Conservation (phyloP, 2,888 invertebrate species). For the Eupithecia insigniata region DNA sequence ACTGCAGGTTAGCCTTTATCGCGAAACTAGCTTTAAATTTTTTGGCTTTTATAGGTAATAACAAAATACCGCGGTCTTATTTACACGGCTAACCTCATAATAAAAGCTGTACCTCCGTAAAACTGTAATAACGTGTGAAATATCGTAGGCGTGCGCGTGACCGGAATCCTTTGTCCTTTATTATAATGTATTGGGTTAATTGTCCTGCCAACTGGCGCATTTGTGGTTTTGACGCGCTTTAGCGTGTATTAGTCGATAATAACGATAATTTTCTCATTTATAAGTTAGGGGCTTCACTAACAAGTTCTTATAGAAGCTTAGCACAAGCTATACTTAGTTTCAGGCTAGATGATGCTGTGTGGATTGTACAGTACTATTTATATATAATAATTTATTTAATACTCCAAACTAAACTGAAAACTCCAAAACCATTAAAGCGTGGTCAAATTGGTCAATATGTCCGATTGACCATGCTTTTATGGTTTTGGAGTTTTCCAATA, state of each 20-base stretch:
- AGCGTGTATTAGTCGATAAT: background rate
- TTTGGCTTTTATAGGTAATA: conserved; percentile 29
- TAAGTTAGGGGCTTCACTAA: background rate
- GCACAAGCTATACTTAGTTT: background rate
- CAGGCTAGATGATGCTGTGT: background rate
- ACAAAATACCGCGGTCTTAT: conserved; percentile 31
- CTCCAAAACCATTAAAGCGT: too few species aligned
- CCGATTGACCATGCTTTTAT: too few species aligned
- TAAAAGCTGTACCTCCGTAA: conserved; percentile 41
- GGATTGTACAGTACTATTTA: background rate
- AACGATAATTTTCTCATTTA: background rate
- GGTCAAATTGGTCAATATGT: too few species aligned
- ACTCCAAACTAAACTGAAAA: too few species aligned
- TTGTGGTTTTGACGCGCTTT: conserved; percentile 19
- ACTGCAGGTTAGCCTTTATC: background rate
- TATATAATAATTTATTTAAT: background rate
- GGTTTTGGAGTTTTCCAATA: too few species aligned
- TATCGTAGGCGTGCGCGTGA: conserved; percentile 57
- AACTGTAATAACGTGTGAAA: conserved; percentile 52
- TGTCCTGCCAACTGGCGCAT: conserved; percentile 56
- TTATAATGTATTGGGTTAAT: conserved; percentile 59
- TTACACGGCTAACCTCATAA: conserved; percentile 40
- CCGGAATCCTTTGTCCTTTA: conserved; percentile 56
- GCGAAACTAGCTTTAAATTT: background rate
- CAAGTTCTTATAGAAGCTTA: too few species aligned